Base-by-base conservation (phyloP, 2,888 invertebrate species). In the Phortica magna region DNA sequence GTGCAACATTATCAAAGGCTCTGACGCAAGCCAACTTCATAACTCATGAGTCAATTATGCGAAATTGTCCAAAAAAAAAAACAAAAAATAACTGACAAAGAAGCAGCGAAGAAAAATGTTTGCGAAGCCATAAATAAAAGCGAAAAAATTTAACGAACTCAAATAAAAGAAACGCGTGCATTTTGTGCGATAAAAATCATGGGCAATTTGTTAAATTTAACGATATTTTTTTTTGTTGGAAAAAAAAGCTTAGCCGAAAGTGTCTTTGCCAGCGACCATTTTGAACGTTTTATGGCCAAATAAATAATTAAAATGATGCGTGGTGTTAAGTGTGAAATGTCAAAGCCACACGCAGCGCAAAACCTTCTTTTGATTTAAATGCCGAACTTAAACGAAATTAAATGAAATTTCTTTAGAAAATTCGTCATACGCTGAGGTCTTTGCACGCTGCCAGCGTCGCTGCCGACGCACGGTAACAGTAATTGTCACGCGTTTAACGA, bases 251-350 rank as follows among this genome's bases (percentile, higher is more conserved):
- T 84, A 82, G 84, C 85, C 87, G 83, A 85, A 85, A 82, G 84
- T 83, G 80, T 78, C 75, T 78, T 74, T 78, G 78, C 75, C 74
- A 70, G 65, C 59, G 70, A 76, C 75, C 73, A 67, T 80, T 85
- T 84, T 80, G 87, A 82, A 85, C 83, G 81, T 82, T 86, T 88
- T 85, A 87, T 83, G 87, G 39, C 80, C 85, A 86, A 84, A 87
- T 88, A 88, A 88, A 88, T 88, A 88, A 88, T 88, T 87, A 87
- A 88, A 88, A 83, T 86, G 84, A 87, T 84, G 84, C 84, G 87
- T 85, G 82, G 83, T 83, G 88, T 86, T 86, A 86, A 86, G 81
- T 83, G 84, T 85, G 81, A 84, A 85, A 84, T 83, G 84, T 85
- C 57, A 31, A 74, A 73, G 80, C 87, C 87, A 87, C 87, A 85